Evolutionary conservation across 2,113 vertebrate genomes (phyloP).

Genomic region (Myotis lucifugus): DNA sequence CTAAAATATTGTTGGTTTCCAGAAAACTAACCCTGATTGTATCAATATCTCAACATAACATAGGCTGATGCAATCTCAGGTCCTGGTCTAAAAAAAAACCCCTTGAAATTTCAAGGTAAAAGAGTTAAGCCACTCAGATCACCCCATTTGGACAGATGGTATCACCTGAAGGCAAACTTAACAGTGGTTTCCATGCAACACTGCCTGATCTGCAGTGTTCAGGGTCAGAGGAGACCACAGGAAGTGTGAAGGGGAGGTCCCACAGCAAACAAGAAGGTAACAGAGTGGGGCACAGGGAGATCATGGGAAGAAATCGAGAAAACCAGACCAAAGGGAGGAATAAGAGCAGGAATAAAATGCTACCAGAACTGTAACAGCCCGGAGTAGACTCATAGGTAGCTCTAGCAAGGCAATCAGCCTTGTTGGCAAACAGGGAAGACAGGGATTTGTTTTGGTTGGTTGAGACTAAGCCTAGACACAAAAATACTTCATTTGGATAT

Average conservation of each 20-base stretch:
- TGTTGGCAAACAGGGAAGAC: background rate
- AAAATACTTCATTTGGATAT: background rate
- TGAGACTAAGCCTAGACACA: background rate
- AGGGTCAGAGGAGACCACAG: background rate
- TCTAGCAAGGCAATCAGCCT: background rate
- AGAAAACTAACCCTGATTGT: background rate
- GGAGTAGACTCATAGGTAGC: background rate
- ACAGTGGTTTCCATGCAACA: background rate
- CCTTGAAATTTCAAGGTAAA: background rate
- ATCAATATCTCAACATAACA: background rate
- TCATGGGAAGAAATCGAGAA: background rate
- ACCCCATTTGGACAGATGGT: background rate
- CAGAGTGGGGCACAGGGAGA: background rate
- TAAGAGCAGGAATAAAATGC: background rate
- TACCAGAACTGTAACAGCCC: background rate
- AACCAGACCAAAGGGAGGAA: background rate
- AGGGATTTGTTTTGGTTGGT: background rate
- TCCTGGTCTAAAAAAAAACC: background rate
- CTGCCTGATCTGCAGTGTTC: background rate
- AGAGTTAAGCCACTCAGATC: background rate
- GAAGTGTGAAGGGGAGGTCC: background rate
- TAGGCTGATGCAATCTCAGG: background rate
- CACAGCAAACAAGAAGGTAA: background rate
- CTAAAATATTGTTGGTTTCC: slow-evolving; percentile 35
- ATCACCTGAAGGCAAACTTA: background rate